Conservation (phyloP, 2,888 invertebrate species). For the Gastrophysa polygoni region DNA sequence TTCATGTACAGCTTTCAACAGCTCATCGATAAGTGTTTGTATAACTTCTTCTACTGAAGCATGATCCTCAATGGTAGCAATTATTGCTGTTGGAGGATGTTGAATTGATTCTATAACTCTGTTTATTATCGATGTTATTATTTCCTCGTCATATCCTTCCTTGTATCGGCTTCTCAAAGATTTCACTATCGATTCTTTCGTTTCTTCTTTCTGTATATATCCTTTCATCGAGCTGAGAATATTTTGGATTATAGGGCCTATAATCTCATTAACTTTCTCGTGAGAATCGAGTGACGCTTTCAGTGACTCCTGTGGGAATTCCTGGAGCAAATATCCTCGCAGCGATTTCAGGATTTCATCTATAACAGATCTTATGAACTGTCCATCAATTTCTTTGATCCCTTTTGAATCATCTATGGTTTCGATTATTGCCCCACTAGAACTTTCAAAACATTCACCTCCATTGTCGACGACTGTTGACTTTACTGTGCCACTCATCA, state of each 20-base stretch:
- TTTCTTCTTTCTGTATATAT: neutral
- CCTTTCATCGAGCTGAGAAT: neutral
- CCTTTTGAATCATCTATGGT: too few relatives aligned
- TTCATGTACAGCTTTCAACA: neutral
- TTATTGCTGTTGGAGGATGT: neutral
- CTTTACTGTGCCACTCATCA: too few relatives aligned
- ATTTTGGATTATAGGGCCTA: neutral
- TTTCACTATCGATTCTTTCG: neutral
- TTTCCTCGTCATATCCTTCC: neutral
- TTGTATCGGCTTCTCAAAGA: neutral
- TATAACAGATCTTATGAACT: neutral
- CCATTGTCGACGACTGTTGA: too few relatives aligned
- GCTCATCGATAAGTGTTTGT: neutral
- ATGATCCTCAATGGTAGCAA: neutral
- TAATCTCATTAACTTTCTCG: neutral
- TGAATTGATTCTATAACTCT: neutral
- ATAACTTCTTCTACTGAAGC: neutral
- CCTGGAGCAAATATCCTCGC: neutral
- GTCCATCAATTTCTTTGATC: neutral
- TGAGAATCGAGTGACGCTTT: too few relatives aligned
- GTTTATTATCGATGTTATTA: neutral
- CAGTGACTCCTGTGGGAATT: neutral
- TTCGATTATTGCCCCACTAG: too few relatives aligned
- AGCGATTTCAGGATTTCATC: neutral
- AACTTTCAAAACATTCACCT: too few relatives aligned